Evolutionary conservation across 2,888 invertebrate genomes (phyloP).

Genomic region (Xestia sexstrigata): DNA sequence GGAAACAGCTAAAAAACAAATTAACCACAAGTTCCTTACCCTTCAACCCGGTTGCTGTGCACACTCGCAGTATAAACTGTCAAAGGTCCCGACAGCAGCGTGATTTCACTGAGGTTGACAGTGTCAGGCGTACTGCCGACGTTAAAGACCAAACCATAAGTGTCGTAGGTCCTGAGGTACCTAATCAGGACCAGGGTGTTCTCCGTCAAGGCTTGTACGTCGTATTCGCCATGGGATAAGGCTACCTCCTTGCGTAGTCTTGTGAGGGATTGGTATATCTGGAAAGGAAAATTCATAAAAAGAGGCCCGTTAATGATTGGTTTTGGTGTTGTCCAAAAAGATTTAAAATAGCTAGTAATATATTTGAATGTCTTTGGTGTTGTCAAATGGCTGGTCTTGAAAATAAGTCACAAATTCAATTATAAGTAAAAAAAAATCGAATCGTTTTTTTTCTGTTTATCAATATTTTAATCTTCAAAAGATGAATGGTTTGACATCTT

Average conservation of each 20-base stretch:
- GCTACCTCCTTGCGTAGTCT: slow-evolving; percentile 85
- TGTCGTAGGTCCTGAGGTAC: slow-evolving; percentile 74
- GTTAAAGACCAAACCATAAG: slow-evolving; percentile 88
- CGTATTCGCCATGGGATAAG: slow-evolving; percentile 80
- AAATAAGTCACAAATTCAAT: neutral
- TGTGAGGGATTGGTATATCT: slow-evolving; percentile 90
- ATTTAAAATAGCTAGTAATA: too few relatives aligned
- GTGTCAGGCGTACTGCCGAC: slow-evolving; percentile 81
- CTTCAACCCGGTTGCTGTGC: slow-evolving; percentile 73
- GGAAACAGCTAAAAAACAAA: neutral
- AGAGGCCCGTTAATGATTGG: neutral
- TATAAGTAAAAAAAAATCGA: neutral
- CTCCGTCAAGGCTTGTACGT: slow-evolving; percentile 76
- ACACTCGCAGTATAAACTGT: slow-evolving; percentile 78
- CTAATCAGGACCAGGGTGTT: slow-evolving; percentile 76
- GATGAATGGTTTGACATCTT: neutral
- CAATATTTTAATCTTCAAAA: neutral
- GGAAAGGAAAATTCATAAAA: slow-evolving; percentile 21
- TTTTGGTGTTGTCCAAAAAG: neutral
- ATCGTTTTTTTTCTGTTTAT: neutral
- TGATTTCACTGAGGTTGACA: slow-evolving; percentile 79
- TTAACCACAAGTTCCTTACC: slow-evolving; percentile 71
- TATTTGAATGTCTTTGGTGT: too few relatives aligned
- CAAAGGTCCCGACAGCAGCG: slow-evolving; percentile 70
- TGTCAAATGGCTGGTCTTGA: neutral